These are phyloP conservation scores for Microctonus brassicae DNA, from an alignment of 2,888 invertebrate genomes.

Conservation along the genomic window DNA sequence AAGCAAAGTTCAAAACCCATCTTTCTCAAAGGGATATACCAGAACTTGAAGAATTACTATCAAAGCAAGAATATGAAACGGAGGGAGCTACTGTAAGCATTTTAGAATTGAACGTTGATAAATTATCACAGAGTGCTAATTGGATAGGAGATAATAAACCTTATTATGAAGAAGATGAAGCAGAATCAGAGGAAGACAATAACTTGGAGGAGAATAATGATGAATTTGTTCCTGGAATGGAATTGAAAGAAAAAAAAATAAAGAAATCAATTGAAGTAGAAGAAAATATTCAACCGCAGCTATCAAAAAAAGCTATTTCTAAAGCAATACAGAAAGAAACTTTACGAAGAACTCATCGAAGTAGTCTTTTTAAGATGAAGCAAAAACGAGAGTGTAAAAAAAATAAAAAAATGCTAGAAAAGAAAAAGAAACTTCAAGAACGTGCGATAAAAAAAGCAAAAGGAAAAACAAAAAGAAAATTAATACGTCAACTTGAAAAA, in stretches of 20 bases:
- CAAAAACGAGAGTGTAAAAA: constrained; percentile 77
- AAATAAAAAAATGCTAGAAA: constrained; percentile 41
- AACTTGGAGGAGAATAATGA: constrained; percentile 64
- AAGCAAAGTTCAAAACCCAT: constrained; percentile 80
- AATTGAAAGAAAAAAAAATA: constrained; percentile 59
- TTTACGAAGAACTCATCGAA: constrained; percentile 80
- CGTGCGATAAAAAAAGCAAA: constrained; percentile 30
- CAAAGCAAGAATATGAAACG: constrained; percentile 80
- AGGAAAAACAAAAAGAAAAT: constrained; percentile 71
- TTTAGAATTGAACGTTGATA: constrained; percentile 79
- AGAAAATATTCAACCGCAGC: constrained; percentile 56
- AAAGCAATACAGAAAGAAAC: constrained; percentile 80
- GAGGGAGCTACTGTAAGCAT: constrained; percentile 85
- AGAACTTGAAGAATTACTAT: constrained; percentile 77
- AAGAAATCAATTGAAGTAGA: constrained; percentile 5
- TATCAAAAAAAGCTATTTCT: constrained; percentile 79
- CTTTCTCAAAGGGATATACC: constrained; percentile 80
- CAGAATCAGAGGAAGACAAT: constrained; percentile 54
- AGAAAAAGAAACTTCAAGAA: constrained; percentile 41
- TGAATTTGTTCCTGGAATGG: constrained; percentile 71
- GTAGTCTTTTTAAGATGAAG: constrained; percentile 83
- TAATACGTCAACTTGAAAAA: constrained; percentile 45
- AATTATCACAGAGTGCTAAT: constrained; percentile 78
- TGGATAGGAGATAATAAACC: constrained; percentile 81
- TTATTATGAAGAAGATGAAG: constrained; percentile 54